Conservation (phyloP, 1,140 invertebrate species). For the Diabrotica virgifera region DNA sequence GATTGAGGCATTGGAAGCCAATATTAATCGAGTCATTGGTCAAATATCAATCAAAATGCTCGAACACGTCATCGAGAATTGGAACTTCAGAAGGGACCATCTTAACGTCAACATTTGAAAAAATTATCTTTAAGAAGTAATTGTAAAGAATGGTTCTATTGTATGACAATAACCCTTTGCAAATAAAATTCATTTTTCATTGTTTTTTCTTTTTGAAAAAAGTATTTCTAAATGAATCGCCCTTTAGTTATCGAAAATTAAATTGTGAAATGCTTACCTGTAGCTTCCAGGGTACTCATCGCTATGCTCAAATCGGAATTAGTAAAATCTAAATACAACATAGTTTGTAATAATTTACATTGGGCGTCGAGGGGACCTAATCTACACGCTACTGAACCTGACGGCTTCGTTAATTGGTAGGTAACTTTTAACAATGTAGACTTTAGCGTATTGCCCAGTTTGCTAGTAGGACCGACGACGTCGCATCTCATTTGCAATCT, state of each 20-base stretch:
- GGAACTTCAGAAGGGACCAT: no score
- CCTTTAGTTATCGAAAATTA: constrained; percentile 55
- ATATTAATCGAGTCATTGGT: no score
- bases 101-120: no score
- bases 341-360: constrained; percentile 66
- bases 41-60: no score
- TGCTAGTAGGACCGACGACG: constrained; percentile 55
- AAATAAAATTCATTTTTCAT: no score
- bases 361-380: constrained; percentile 82
- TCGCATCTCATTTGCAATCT: constrained; percentile 69
- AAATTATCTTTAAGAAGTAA: no score
- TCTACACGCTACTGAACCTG: constrained; percentile 66
- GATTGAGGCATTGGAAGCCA: no score
- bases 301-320: constrained; percentile 69
- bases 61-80: no score
- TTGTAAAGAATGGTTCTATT: no score
- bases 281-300: constrained; percentile 72
- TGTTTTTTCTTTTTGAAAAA: no score
- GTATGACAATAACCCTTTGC: no score
- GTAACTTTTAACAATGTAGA: constrained; percentile 68
- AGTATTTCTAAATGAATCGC: no score
- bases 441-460: constrained; percentile 62
- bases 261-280: constrained; percentile 50
- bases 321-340: constrained; percentile 64
- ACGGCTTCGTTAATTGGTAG: constrained; percentile 65